These are phyloP conservation scores for Dendrocincla fuliginosa DNA, from an alignment of 2,797 vertebrate genomes.

Conservation along the genomic window DNA sequence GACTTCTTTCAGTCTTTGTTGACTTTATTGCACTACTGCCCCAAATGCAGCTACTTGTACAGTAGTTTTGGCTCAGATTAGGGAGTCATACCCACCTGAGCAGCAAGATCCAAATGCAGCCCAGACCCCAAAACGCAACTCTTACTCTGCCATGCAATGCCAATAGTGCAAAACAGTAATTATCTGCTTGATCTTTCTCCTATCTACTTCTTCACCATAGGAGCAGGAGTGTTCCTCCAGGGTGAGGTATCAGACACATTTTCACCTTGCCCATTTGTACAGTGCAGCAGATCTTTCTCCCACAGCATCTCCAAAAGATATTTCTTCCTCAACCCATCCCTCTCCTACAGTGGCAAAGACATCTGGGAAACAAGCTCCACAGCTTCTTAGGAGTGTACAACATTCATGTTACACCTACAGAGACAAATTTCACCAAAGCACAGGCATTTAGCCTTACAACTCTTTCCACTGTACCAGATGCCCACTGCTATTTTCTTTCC, in stretches of 20 bases:
- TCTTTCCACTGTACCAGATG: not conserved
- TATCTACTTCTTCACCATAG: not conserved
- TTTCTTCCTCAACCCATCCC: not conserved
- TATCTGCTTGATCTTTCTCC: not conserved
- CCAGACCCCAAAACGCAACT: not conserved
- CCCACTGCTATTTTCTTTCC: not conserved
- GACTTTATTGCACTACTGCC: not conserved
- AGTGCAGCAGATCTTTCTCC: not conserved
- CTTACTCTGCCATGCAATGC: not conserved
- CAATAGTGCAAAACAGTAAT: not conserved
- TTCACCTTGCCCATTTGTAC: not conserved
- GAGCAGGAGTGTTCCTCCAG: not conserved
- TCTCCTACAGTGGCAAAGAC: not conserved
- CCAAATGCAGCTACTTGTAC: not conserved
- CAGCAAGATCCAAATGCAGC: not conserved
- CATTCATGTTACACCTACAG: not conserved
- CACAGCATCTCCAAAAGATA: not conserved
- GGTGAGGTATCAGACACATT: accelerated
- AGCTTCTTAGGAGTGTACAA: accelerated
- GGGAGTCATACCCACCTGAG: accelerated
- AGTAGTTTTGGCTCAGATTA: not conserved
- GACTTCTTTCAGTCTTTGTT: not conserved
- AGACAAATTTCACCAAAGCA: not conserved
- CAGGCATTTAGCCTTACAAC: not conserved
- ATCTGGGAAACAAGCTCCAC: not conserved